Conservation (phyloP, 2,888 invertebrate species). For the Sarcophaga carnaria region DNA sequence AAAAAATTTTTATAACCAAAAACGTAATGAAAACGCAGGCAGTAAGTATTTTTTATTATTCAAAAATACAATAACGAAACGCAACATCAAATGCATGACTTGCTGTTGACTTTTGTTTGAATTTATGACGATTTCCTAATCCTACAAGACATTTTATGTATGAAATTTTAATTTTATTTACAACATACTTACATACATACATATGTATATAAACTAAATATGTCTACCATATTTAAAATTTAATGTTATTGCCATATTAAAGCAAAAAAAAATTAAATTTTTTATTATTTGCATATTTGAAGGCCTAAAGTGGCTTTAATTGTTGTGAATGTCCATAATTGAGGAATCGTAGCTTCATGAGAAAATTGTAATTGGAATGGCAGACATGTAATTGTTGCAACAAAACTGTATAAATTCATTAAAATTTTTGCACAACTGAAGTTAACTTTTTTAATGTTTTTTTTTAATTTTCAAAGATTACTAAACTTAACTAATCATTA, state of each 20-base stretch:
- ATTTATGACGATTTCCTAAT: slow-evolving; percentile 58
- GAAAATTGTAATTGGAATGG: no score
- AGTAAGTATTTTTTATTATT: neutral
- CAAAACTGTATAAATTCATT: neutral
- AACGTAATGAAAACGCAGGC: neutral
- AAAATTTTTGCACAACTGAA: neutral
- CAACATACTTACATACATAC: neutral
- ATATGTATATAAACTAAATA: neutral
- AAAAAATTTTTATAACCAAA: slow-evolving; percentile 32
- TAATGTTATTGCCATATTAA: no score
- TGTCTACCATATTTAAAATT: neutral
- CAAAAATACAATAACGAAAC: slow-evolving; percentile 8
- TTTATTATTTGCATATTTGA: no score
- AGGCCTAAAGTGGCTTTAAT: no score
- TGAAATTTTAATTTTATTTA: slow-evolving; percentile 5
- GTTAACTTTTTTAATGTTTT: neutral
- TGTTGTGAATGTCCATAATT: no score
- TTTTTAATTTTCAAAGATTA: neutral
- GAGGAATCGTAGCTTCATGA: no score
- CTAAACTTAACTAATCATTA: no score
- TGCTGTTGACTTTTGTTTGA: slow-evolving; percentile 24
- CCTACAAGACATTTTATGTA: slow-evolving; percentile 46
- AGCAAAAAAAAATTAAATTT: no score
- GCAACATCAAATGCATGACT: neutral
- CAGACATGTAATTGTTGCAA: neutral